Base-by-base conservation (phyloP, 2,797 vertebrate genomes). In the Acrossocheilus fasciatus region DNA sequence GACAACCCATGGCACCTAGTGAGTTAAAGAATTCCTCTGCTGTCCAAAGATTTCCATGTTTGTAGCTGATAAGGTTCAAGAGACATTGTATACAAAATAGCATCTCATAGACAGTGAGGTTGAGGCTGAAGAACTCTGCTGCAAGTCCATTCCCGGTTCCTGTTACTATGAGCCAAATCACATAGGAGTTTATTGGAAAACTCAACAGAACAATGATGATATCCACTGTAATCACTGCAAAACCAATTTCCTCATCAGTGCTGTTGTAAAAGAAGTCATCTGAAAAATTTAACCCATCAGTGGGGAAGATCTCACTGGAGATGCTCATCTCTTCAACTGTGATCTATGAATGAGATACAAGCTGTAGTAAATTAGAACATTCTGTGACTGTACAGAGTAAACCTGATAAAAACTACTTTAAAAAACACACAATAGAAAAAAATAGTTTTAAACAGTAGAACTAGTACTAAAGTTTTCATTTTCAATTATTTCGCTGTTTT, bases 81-180 rank as follows among this genome's bases (percentile, higher is more conserved):
- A 72, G 26, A 39, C 39, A 6, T 10, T 26, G 12, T 10, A 72
- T 23, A 41, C 20, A 50, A n/a, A 72, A 54, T 0, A 72, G 0
- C 0, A n/a, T 70, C 81, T 82, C 47, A 54, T 30, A 57, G 66
- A 85, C 45, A 0, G 62, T 0, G 41, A 47, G 68, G 20, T 72
- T 69, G 1, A 72, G 81, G n/a, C 4, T 72, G 47, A 70, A 70
- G 7, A 70, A 54, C 66, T 82, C 81, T 45, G 81, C 45, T 0
- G 66, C 66, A 1, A 82, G 30, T 39, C 80, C 64, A 26, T 82
- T 69, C 4, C 80, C 80, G 12, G 70, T 41, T 50, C 74, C 84
- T 69, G 52, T 77, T 0, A 34, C 4, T 15, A 82, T 72, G 5
- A 82, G 66, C 64, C 45, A 69, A 1, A 72, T 54, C 30, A 82